Evolutionary conservation across 2,888 invertebrate species (phyloP).

Genomic region (Aphidius colemani): DNA sequence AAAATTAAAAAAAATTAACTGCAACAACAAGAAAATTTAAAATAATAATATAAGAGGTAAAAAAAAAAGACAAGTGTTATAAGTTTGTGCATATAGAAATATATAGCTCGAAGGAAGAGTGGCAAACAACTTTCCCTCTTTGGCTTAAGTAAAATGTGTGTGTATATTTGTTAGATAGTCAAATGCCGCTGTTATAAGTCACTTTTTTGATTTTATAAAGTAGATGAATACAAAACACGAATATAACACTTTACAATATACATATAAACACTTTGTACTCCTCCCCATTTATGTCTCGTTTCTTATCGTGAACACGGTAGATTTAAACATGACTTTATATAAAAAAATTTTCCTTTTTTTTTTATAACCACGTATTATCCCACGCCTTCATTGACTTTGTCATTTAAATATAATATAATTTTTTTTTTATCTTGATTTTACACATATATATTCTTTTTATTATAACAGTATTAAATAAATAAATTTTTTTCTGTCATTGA

Average conservation of each 20-base stretch:
- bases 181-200: conserved; percentile 22
- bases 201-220: conserved; percentile 24
- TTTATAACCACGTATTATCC: conserved; percentile 6
- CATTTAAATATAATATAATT: conserved; percentile 14
- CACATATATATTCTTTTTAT: no score
- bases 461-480: no score
- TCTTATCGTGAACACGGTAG: conserved; percentile 14
- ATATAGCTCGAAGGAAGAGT: conserved; percentile 27
- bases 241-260: neutral
- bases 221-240: conserved; percentile 19
- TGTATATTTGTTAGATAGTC: conserved; percentile 1
- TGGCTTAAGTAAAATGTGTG: conserved; percentile 11
- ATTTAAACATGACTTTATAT: no score
- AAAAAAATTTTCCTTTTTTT: no score
- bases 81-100: neutral
- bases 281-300: conserved; percentile 6
- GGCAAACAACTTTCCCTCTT: conserved; percentile 32
- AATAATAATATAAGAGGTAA: no score
- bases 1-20: neutral
- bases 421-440: no score
- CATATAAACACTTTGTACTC: conserved; percentile 5
- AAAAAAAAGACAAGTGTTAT: no score
- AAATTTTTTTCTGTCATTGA: no score
- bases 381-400: conserved; percentile 15
- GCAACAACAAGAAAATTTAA: neutral